Percentiles rank a stretch among this genome's conserved stretches.
These are phyloP conservation scores for Pteromalus puparum DNA, from an alignment of 1,140 invertebrate genomes.

Conservation along the genomic window DNA sequence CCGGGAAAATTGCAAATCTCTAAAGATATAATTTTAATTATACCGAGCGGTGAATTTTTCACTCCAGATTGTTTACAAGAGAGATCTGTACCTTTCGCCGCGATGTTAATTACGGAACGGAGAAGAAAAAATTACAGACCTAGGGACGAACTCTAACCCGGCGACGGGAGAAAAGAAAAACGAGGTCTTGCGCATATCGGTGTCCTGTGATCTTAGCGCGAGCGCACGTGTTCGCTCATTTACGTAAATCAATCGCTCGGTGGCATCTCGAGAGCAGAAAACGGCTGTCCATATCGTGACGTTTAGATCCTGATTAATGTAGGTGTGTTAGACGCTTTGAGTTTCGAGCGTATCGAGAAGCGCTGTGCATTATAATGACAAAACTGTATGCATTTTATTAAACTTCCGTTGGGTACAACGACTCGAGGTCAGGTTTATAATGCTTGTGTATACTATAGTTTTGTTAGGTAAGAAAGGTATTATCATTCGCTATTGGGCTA, in stretches of 20 bases:
- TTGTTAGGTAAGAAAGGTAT: too few relatives aligned
- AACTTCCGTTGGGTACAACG: too few relatives aligned
- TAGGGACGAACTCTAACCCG: background rate
- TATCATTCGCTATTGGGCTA: too few relatives aligned
- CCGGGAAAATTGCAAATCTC: background rate
- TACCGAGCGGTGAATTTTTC: too few relatives aligned
- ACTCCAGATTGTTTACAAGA: too few relatives aligned
- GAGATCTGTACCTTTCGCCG: too few relatives aligned
- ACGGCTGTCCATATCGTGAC: background rate
- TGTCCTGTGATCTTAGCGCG: background rate
- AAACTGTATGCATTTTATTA: too few relatives aligned
- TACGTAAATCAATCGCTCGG: conserved; percentile 31
- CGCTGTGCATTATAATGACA: too few relatives aligned
- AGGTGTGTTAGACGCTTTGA: background rate
- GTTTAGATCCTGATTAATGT: conserved; percentile 29
- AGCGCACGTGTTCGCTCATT: conserved; percentile 9
- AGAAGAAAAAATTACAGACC: too few relatives aligned
- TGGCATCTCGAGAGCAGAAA: conserved; percentile 9
- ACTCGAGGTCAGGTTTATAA: too few relatives aligned
- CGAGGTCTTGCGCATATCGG: background rate
- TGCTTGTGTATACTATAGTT: too few relatives aligned
- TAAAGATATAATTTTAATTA: background rate
- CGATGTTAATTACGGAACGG: background rate
- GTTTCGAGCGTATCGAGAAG: background rate
- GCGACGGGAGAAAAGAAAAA: conserved; percentile 2